Conservation (phyloP, 2,797 vertebrate genomes). For the Iguana delicatissima region DNA sequence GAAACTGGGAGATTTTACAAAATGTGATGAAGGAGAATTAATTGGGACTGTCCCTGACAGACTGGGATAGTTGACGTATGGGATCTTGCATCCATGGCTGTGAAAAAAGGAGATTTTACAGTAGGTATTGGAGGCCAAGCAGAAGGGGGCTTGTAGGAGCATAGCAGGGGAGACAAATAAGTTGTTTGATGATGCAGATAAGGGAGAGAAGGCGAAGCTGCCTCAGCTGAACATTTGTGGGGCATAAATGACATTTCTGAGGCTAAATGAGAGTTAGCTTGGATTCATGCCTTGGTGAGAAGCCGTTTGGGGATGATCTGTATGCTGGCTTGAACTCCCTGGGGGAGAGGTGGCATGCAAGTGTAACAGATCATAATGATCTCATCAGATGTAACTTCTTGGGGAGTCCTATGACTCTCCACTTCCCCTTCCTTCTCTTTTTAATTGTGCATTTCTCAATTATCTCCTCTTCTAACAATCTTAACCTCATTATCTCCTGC, state of each 20-base stretch:
- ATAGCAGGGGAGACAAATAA: too few species aligned
- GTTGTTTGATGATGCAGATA: not conserved
- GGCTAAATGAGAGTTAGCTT: not conserved
- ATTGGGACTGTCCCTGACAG: too few species aligned
- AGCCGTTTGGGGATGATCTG: not conserved
- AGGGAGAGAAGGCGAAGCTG: too few species aligned
- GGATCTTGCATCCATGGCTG: too few species aligned
- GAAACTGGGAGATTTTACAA: too few species aligned
- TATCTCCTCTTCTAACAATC: constrained; percentile 43
- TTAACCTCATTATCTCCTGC: constrained; percentile 50
- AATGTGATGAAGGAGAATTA: too few species aligned
- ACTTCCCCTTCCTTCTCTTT: not conserved
- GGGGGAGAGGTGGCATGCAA: not conserved
- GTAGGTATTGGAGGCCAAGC: too few species aligned
- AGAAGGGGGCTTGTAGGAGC: too few species aligned
- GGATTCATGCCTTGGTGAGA: not conserved
- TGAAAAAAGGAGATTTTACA: too few species aligned
- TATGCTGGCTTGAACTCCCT: not conserved
- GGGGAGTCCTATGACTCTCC: not conserved
- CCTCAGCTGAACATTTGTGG: not conserved
- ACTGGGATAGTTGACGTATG: too few species aligned
- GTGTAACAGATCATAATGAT: not conserved
- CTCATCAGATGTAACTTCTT: not conserved
- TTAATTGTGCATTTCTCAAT: constrained; percentile 24
- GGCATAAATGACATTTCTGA: not conserved